phyloP scores from a whole-genome alignment of 2,888 invertebrate species.

The Euspilapteryx auroguttella region DNA sequence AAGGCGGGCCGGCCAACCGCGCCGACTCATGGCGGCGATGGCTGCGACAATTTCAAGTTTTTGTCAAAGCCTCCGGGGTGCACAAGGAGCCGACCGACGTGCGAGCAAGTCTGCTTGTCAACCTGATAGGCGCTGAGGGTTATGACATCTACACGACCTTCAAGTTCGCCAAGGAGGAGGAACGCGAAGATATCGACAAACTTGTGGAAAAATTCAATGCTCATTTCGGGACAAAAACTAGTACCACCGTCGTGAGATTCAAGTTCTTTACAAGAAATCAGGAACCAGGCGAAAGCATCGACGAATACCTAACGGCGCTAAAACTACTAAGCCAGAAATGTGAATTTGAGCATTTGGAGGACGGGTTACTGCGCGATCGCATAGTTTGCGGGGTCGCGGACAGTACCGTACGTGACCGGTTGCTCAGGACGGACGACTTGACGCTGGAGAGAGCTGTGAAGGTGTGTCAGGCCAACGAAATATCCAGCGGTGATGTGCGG shows the following conservation, averaged over 20 bases:
- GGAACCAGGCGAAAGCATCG: constrained; percentile 1
- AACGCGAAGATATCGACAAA: constrained; percentile 7
- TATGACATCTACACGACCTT: constrained; percentile 10
- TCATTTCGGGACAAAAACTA: constrained; percentile 4
- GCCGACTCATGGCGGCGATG: constrained; percentile 6
- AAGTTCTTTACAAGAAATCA: constrained; percentile 5
- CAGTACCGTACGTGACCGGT: constrained; percentile 5
- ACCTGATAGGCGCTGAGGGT: constrained; percentile 11
- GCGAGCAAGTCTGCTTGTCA: constrained; percentile 10
- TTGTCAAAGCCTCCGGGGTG: constrained; percentile 6
- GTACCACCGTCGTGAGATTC: constrained; percentile 2
- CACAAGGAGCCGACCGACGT: constrained; percentile 4
- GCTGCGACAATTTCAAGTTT: constrained; percentile 3
- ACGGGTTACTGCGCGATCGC: constrained; percentile 7
- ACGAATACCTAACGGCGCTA: constrained; percentile 6
- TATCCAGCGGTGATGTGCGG: constrained; percentile 5
- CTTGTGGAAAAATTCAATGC: constrained; percentile 4
- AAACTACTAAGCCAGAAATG: constrained; percentile 6
- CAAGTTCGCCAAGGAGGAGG: constrained; percentile 6
- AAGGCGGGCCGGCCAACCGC: constrained; percentile 5
- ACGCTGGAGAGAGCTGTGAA: constrained; percentile 7
- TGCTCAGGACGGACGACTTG: constrained; percentile 7
- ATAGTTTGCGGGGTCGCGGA: constrained; percentile 7
- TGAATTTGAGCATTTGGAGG: constrained; percentile 7
- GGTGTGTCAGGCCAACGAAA: constrained; percentile 8